Evolutionary conservation across 2,113 vertebrate species (phyloP), one percentile per base, ranked within the genome.

Genomic region (Siniperca chuatsi): DNA sequence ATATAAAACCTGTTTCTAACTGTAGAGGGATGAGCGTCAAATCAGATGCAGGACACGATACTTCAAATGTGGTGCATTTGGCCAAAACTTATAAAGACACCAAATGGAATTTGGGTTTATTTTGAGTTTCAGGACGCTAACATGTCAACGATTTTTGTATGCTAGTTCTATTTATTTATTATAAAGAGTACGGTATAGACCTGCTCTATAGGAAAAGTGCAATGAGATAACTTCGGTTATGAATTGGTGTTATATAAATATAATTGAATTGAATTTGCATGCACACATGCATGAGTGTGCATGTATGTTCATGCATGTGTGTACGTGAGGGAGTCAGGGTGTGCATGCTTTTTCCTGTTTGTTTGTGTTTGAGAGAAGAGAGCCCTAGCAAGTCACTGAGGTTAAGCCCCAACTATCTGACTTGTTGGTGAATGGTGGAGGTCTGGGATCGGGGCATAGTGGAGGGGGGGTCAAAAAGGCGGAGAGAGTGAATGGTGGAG

Each of bases 361-460:
- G 90, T 93, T 90, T 94, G 90, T 82, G 75, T 92, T 90, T 82
- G 64, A 86, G 74, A 78, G 89, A 81, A 78, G 77, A 80, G 81
- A 86, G 69, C 66, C 50, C 71, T 66, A 57, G 61, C 54, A 85
- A 91, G 91, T 87, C 65, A 68, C 78, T 88, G 90, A 86, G 91
- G 93, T 93, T 92, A 93, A 94, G 83, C 84, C 80, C 85, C 61
- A 77, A 71, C 85, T 92, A 91, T 92, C 89, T 82, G 80, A 78
- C 76, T 88, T 75, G 46, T 46, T 90, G 81, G 84, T 91, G 90
- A 94, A 92, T 85, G 88, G 84, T 69, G 86, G 85, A 86, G 91
- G 92, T 90, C 90, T 90, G 80, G 64, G 90, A 87, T 86, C 37
- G 48, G 79, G 55, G 85, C 71, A 87, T 81, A 75, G 90, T 84